These are phyloP conservation scores for Cosmia pyralina DNA, from an alignment of 2,888 invertebrate genomes.

Conservation along the genomic window DNA sequence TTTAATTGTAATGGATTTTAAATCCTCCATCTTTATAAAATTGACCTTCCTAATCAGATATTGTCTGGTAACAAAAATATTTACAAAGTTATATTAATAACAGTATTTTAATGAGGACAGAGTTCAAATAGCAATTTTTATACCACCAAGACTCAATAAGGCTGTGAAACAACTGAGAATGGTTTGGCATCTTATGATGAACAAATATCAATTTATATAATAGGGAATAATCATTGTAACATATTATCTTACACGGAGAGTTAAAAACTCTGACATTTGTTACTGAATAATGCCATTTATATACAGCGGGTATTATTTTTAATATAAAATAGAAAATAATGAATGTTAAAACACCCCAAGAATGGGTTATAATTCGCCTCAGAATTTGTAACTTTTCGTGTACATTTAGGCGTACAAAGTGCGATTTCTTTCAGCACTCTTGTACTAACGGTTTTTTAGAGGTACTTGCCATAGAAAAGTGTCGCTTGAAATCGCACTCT, in stretches of 20 bases:
- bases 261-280: constrained; percentile 54
- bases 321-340: constrained; percentile 41
- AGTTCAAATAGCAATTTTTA: constrained; percentile 72
- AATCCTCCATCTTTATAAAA: constrained; percentile 36
- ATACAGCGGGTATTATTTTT: constrained; percentile 45
- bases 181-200: constrained; percentile 78
- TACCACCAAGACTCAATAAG: constrained; percentile 86
- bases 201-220: constrained; percentile 67
- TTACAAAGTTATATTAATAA: constrained; percentile 27
- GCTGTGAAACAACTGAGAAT: constrained; percentile 88
- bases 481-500: constrained; percentile 44
- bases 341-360: constrained; percentile 12
- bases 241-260: constrained; percentile 53
- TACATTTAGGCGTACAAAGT: constrained; percentile 24
- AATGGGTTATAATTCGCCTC: constrained; percentile 21
- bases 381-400: constrained; percentile 60
- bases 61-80: constrained; percentile 29
- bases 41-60: constrained; percentile 32
- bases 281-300: constrained; percentile 46
- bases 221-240: constrained; percentile 60
- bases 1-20: constrained; percentile 33
- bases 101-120: constrained; percentile 72
- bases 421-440: constrained; percentile 33
- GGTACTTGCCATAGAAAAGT: constrained; percentile 39
- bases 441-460: constrained; percentile 41